A percentile compares a stretch with the other conserved stretches of the same genome.
Conservation (phyloP, 2,797 vertebrate genomes). For the Gymnothorax reevesii region DNA sequence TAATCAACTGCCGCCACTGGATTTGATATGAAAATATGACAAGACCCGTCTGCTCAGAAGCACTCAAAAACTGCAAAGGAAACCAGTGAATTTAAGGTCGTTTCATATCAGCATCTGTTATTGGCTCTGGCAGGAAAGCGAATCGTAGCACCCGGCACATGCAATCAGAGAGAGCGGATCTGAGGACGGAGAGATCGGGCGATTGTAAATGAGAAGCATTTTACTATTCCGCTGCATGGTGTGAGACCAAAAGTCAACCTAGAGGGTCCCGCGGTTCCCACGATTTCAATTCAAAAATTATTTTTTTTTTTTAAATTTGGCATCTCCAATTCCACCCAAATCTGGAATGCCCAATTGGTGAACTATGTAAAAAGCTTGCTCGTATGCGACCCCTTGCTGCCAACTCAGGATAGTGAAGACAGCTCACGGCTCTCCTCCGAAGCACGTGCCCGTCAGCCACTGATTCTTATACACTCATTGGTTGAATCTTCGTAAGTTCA, state of each 20-base stretch:
- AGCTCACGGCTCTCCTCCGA: too few relatives aligned
- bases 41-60: neutral
- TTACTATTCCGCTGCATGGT: constrained; percentile 57
- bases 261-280: constrained; percentile 38
- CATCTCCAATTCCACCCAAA: too few relatives aligned
- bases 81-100: neutral
- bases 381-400: too few relatives aligned
- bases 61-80: neutral
- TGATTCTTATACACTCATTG: too few relatives aligned
- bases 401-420: too few relatives aligned
- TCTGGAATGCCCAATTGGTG: too few relatives aligned
- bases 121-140: neutral
- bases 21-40: neutral
- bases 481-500: too few relatives aligned
- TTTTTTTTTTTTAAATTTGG: too few relatives aligned
- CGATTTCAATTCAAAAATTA: constrained; percentile 52
- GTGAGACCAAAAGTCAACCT: constrained; percentile 53
- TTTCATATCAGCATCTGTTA: neutral
- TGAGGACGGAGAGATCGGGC: constrained; percentile 55
- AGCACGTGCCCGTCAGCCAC: too few relatives aligned
- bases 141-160: neutral
- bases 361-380: too few relatives aligned
- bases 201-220: constrained; percentile 62
- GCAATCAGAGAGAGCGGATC: constrained; percentile 34
- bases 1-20: constrained; percentile 6